These are phyloP conservation scores for Batillaria attramentaria DNA, from an alignment of 1,140 invertebrate species.

Conservation along the genomic window DNA sequence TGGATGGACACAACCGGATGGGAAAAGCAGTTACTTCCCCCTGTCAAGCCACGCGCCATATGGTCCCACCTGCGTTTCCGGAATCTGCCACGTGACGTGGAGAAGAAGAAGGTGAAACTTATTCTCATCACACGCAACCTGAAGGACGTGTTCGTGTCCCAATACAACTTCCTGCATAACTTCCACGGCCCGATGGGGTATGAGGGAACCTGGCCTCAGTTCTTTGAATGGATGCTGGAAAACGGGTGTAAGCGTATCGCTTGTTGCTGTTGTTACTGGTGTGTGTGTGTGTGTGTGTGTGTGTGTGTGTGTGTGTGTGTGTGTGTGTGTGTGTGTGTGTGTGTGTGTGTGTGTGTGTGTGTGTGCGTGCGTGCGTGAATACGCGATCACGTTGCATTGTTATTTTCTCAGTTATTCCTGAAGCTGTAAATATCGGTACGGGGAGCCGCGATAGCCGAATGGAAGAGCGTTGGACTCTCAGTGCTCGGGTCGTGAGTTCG, in stretches of 20 bases:
- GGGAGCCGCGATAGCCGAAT: no score
- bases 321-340: no score
- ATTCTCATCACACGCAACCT: constrained; percentile 49
- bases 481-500: no score
- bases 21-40: constrained; percentile 12
- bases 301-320: no score
- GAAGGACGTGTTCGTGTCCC: constrained; percentile 53
- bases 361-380: no score
- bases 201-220: constrained; percentile 17
- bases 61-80: constrained; percentile 40
- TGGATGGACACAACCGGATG: background rate
- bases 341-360: no score
- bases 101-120: constrained; percentile 40
- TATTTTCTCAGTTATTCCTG: no score
- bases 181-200: background rate
- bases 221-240: constrained; percentile 17
- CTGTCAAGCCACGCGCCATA: constrained; percentile 32
- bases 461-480: no score
- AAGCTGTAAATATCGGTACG: no score
- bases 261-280: no score
- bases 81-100: constrained; percentile 38
- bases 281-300: no score
- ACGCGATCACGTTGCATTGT: no score
- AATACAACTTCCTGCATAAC: constrained; percentile 26
- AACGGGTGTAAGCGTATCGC: constrained; percentile 10